Base-by-base conservation (phyloP, 2,113 vertebrate genomes). In the Hypocryptadius cinnamomeus region DNA sequence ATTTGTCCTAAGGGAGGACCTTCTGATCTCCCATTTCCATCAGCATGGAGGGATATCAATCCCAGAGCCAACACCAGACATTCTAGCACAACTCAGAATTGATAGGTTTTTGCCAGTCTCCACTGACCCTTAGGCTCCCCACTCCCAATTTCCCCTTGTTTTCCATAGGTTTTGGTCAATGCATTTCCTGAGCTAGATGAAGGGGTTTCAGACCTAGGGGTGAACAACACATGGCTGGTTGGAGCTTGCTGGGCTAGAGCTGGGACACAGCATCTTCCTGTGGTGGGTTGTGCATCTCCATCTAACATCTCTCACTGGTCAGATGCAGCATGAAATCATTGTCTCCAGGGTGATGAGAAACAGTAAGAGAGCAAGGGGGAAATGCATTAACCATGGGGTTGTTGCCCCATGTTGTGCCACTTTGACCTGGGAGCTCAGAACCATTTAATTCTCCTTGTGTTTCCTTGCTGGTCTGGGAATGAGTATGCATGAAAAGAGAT, bases 1-100 rank as follows among this genome's bases (percentile, higher is more conserved):
- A 30, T 30, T 65, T n/a, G 7, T 40, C 25, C 53, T 33, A 13
- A 56, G 53, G 31, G 19, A 56, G 5, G 19, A 21, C 31, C 31
- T 45, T 45, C 44, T 56, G 53, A 56, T 11, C 31, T 33, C 3
- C 2, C 31, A 33, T 56, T 56, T 8, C 53, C 11, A 20, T 15
- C 54, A 61, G 22, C 5, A 6, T 0, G 0, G 9, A 22, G 39
- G 15, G n/a, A 61, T 1, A 3, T 40, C 45, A 35, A 27, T 17
- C 33, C 37, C 21, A 40, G 37, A 74, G 47, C 51, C 39, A 57
- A 8, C 65, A 25, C 13, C 1, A 2, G 39, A 25, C 28, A 42
- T n/a, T 60, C 42, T 76, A 85, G 65, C 31, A 40, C 4, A 7
- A 30, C 39, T 50, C 0, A 0, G 23, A 37, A 21, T 6, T 60